Evolutionary conservation across 1,140 invertebrate genomes (phyloP), one percentile per base, ranked within the genome.

Genomic region (Euglossa dilemma): DNA sequence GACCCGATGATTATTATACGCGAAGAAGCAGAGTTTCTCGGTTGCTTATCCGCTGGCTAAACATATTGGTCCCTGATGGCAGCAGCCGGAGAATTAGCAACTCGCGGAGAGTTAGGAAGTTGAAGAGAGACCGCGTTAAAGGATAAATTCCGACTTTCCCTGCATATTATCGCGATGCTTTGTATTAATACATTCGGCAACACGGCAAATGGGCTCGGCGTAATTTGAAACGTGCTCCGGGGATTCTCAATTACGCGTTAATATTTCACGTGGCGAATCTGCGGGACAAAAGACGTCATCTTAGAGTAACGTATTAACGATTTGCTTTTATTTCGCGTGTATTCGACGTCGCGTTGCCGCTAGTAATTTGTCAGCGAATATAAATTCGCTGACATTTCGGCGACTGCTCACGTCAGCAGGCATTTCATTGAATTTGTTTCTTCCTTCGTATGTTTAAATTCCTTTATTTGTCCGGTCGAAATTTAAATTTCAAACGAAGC

Each of bases 31-130:
- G 1, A 45, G 14, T 16, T 74, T 45, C 70, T 16, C 12, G 23
- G 45, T 2, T 57, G 12, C 16, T 70, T 50, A 28, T 1, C 12
- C 9, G 6, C 43, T 14, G 18, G 36, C 16, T 74, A 47, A 43
- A 16, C 16, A 61, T 28, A 74, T 74, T 57, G 56, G 43, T 74
- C 71, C 56, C 71, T 45, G 16, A 25, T n/a, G 71, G 25, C 14
- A n/a, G 7, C 23, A 56, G 70, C 23, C 36, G 11, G 70, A 72
- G 47, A 54, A 20, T 56, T 45, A 45, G 20, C 23, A 73, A 57
- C 23, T 73, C 71, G 14, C 71, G 8, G 25, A 16, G 28, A 14
- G 54, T 59, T 28, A 36, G 36, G 43, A 45, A 59, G 54, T 74
- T 59, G 36, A 45, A 8, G 36, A 74, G 56, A 59, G 43, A 25